Evolutionary conservation across 2,113 vertebrate genomes (phyloP).

Genomic region (Gracilinanus agilis): DNA sequence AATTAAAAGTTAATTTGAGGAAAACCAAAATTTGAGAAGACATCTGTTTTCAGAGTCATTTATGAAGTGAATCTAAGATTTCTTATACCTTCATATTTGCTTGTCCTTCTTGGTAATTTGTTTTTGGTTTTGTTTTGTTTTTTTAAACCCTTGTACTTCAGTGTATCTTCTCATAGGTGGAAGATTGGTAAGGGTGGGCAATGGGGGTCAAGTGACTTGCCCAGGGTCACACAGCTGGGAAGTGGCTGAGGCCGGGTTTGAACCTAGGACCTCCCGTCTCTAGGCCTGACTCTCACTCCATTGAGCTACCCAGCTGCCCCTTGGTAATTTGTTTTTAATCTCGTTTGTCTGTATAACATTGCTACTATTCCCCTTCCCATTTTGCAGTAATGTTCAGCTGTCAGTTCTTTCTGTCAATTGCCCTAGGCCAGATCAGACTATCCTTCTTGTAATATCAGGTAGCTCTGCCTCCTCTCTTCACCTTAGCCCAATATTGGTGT

Average conservation of each 20-base stretch:
- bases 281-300: too few species aligned
- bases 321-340: background rate
- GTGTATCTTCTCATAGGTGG: too few species aligned
- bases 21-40: background rate
- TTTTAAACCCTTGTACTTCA: too few species aligned
- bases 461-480: background rate
- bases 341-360: background rate
- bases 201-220: too few species aligned
- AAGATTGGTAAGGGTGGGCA: too few species aligned
- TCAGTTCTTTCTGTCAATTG: background rate
- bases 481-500: background rate
- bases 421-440: background rate
- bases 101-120: background rate
- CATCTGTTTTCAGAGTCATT: background rate
- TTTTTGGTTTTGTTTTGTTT: too few species aligned
- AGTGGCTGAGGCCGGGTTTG: too few species aligned
- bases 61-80: background rate
- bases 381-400: background rate
- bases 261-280: too few species aligned
- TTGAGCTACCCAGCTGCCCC: too few species aligned
- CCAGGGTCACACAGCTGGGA: too few species aligned
- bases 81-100: background rate
- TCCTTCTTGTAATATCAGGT: background rate
- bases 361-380: background rate
- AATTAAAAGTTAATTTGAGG: background rate